These are phyloP conservation scores for Hydropotes inermis DNA, from an alignment of 2,113 vertebrate species.

Conservation along the genomic window DNA sequence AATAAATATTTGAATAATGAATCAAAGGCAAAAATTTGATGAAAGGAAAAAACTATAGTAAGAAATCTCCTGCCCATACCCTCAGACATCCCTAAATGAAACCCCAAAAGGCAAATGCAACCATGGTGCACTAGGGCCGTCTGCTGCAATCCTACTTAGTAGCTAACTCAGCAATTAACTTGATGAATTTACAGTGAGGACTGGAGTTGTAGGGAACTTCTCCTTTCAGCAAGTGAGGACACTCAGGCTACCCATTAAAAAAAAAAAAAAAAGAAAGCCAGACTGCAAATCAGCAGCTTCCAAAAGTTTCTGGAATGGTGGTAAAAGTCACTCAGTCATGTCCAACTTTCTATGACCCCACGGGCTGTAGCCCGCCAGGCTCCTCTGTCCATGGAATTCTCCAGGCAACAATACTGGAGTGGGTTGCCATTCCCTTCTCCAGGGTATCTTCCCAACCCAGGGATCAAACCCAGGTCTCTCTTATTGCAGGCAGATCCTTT, in stretches of 20 bases:
- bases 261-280: neutral
- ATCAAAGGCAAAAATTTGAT: neutral
- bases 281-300: neutral
- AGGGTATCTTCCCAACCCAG: neutral
- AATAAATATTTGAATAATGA: constrained; percentile 18
- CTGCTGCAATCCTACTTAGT: neutral
- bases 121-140: neutral
- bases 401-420: neutral
- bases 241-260: neutral
- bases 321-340: neutral
- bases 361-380: neutral
- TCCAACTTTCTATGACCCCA: neutral
- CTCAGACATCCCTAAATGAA: neutral
- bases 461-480: neutral
- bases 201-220: neutral
- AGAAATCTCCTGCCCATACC: neutral
- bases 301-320: neutral
- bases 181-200: neutral
- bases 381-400: neutral
- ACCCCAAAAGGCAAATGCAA: neutral
- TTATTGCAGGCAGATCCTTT: neutral
- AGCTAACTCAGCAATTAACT: neutral
- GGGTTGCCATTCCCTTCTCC: neutral
- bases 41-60: neutral
- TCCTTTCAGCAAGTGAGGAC: neutral